These are phyloP conservation scores for Myrmecobius fasciatus DNA, from an alignment of 2,113 vertebrate species.

Conservation along the genomic window DNA sequence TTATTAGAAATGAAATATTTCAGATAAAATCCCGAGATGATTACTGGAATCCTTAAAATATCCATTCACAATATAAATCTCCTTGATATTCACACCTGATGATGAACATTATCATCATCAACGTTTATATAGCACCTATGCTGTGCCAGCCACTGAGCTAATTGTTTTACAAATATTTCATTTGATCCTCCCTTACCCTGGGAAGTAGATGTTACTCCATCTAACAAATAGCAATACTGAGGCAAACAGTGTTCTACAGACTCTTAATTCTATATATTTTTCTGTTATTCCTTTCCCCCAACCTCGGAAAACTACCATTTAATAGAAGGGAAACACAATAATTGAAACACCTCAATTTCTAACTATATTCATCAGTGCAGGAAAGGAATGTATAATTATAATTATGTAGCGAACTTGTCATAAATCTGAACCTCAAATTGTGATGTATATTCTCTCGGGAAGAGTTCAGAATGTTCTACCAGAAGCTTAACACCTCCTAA, in stretches of 20 bases:
- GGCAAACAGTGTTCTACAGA: neutral
- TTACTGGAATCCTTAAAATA: neutral
- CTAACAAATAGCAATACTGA: neutral
- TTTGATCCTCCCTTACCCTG: neutral
- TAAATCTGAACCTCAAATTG: neutral
- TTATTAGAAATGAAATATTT: neutral
- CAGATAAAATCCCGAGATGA: neutral
- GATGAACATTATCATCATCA: neutral
- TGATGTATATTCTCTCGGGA: neutral
- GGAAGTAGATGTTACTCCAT: neutral
- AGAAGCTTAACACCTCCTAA: neutral
- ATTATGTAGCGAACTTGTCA: neutral
- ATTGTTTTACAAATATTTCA: neutral
- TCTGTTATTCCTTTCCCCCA: no score
- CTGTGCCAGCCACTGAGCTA: neutral
- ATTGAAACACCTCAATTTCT: constrained; percentile 6
- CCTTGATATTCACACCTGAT: neutral
- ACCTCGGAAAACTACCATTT: neutral
- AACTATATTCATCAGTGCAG: neutral
- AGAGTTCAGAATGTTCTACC: neutral
- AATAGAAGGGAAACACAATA: neutral
- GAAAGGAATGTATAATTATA: neutral
- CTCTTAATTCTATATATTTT: neutral
- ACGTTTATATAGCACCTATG: neutral
- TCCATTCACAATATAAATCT: neutral